These are phyloP conservation scores for Trematocara macrostoma DNA, from an alignment of 2,113 vertebrate species.

Conservation along the genomic window DNA sequence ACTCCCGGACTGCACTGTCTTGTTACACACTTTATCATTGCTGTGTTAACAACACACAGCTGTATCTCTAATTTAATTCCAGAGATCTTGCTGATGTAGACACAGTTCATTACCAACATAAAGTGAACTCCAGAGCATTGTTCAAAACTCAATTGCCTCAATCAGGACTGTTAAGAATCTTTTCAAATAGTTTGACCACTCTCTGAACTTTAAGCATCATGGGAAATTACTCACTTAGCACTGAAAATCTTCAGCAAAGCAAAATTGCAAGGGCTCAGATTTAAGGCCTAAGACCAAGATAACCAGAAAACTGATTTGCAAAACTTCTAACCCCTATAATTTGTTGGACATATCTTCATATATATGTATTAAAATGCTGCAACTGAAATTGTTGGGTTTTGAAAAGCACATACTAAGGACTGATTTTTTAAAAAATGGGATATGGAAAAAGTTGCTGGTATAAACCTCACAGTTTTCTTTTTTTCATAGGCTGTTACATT, in stretches of 20 bases:
- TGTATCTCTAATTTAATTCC: not conserved
- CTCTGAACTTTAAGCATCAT: not conserved
- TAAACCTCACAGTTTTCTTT: not conserved
- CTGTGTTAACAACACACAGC: not conserved
- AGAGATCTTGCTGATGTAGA: not conserved
- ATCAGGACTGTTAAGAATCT: not conserved
- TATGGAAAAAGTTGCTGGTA: not conserved
- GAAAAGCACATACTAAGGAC: not conserved
- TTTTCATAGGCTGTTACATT: not conserved
- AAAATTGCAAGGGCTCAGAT: not conserved
- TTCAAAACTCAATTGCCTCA: not conserved
- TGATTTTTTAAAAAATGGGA: rapidly evolving
- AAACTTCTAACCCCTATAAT: not conserved
- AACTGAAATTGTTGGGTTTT: not conserved
- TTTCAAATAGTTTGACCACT: not conserved
- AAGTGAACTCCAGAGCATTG: not conserved
- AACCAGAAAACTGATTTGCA: not conserved
- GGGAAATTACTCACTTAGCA: not conserved
- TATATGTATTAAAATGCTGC: not conserved
- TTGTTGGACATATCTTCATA: not conserved
- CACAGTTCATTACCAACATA: not conserved
- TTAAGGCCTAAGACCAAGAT: not conserved
- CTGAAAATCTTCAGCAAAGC: not conserved
- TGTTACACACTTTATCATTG: not conserved
- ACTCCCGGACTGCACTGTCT: not conserved